Base-by-base conservation (phyloP, 2,888 invertebrate genomes). In the Rotaria sp. region DNA sequence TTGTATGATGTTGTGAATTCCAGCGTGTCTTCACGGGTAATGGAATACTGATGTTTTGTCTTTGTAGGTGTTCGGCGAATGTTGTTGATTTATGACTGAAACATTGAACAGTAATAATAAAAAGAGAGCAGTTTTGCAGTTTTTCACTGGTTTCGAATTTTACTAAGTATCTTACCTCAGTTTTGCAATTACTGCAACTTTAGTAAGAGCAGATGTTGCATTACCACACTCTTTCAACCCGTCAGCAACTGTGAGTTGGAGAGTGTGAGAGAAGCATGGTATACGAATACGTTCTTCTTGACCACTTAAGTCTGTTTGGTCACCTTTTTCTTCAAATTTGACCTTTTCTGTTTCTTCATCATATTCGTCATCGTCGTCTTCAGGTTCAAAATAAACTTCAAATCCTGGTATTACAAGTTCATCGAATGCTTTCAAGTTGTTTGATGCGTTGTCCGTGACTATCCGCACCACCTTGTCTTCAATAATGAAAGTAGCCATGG, bases 391-490 rank as follows among this genome's bases (percentile, higher is more conserved):
- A 38, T 74, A 59, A 67, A 30, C 38, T 38, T n/a, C 80, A 26
- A 84, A 41, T 26, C 15, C 57, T 4, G 35, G 48, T 35, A 84
- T 45, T 26, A 84, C 86, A 45, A 84, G 86, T 26, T 84, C 84
- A 41, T n/a, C 74, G 84, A 86, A 86, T n/a, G 84, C 84, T 38
- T 57, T 67, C 1, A 86, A 21, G 35, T 84, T 86, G 38, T 84
- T 86, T 21, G 67, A 21, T 3, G 84, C 86, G 38, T 84, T 86
- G 50, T 85, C 86, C 35, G 86, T 86, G 26, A 85, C 55, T 35
- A 84, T 38, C 11, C 57, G 45, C 1, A 80, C 30, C 13, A 86
- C 24, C 50, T 67, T 84, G 11, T 48, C 55, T 30, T 55, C 59
- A 5, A 86, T 38, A 21, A 55, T 74, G 26, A 55, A 84, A 4